phyloP scores from a whole-genome alignment of 2,113 vertebrate genomes.

The Noctilio leporinus region DNA sequence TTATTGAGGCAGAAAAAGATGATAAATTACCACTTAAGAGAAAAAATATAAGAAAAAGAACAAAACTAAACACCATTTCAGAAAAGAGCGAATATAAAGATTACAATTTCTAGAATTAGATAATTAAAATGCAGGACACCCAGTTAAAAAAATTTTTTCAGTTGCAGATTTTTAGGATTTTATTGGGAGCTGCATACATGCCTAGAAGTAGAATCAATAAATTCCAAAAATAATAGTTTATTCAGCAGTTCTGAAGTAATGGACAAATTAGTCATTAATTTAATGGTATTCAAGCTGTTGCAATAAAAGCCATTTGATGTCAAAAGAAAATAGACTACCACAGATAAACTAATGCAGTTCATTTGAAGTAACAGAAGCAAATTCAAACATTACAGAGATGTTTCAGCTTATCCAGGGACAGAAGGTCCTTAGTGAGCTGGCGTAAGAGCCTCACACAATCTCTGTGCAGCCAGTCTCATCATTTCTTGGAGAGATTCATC shows the following conservation, averaged over 20 bases:
- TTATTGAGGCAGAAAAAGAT: neutral
- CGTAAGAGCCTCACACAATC: constrained; percentile 90
- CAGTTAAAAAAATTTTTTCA: neutral
- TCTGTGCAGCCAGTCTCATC: constrained; percentile 89
- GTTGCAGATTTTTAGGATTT: neutral
- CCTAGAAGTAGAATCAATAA: neutral
- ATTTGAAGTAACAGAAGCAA: constrained; percentile 53
- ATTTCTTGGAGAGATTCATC: constrained; percentile 91
- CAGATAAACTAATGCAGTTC: constrained; percentile 40
- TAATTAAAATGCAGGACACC: neutral
- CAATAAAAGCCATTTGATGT: neutral
- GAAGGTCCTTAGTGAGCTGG: constrained; percentile 78
- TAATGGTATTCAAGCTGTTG: neutral
- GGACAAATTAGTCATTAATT: neutral
- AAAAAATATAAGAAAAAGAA: neutral
- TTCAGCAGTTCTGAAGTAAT: neutral
- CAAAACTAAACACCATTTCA: neutral
- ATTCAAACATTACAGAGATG: neutral
- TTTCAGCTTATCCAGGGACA: neutral
- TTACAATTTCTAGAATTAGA: neutral
- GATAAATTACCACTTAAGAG: neutral
- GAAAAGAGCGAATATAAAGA: neutral
- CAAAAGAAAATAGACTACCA: neutral
- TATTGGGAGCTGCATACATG: neutral
- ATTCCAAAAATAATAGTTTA: neutral